A percentile compares a stretch with the other conserved stretches of the same genome.
Conservation (phyloP, 2,888 invertebrate species). For the Phalera bucephala region DNA sequence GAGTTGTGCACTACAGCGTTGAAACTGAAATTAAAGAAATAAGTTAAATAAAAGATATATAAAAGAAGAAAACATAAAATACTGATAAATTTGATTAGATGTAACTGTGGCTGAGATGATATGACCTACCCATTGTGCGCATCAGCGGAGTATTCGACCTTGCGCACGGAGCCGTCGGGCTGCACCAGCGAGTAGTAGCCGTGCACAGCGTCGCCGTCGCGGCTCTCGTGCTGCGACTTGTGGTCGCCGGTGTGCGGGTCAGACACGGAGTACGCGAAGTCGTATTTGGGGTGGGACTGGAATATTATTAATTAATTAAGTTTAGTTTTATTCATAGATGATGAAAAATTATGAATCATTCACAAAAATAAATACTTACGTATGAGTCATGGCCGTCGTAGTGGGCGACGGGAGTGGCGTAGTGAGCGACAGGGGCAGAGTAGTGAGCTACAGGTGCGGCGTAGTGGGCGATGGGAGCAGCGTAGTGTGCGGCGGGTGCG, state of each 20-base stretch:
- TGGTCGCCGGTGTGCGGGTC: constrained; percentile 82
- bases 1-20: constrained; percentile 52
- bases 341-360: background rate
- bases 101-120: no score
- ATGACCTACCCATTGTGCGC: constrained; percentile 64
- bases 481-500: constrained; percentile 24
- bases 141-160: constrained; percentile 74
- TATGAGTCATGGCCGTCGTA: constrained; percentile 24
- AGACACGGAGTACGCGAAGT: constrained; percentile 75
- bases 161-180: constrained; percentile 76
- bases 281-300: constrained; percentile 60
- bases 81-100: no score
- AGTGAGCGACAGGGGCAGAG: constrained; percentile 25
- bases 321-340: background rate
- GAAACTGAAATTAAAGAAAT: constrained; percentile 31
- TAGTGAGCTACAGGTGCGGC: constrained; percentile 30
- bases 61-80: no score
- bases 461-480: constrained; percentile 33
- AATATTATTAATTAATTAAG: constrained; percentile 3
- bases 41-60: background rate
- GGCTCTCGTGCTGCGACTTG: constrained; percentile 70
- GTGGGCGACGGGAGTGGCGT: constrained; percentile 31
- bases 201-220: constrained; percentile 76
- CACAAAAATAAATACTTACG: constrained; percentile 4
- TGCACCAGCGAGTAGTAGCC: constrained; percentile 82